Evolutionary conservation across 2,888 invertebrate species (phyloP).

Genomic region (Eristalinus aeneus): DNA sequence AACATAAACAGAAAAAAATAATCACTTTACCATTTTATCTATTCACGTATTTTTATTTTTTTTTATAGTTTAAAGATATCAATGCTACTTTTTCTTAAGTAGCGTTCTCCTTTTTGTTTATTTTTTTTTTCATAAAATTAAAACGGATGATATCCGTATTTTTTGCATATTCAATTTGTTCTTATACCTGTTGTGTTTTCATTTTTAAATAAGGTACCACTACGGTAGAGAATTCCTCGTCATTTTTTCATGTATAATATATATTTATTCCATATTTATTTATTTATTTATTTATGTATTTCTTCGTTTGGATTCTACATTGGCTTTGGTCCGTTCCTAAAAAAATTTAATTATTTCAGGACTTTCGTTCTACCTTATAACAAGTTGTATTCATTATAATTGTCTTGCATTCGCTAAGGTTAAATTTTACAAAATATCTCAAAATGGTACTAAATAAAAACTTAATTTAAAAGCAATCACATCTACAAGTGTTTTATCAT

Average conservation of each 20-base stretch:
- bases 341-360: constrained; percentile 61
- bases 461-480: constrained; percentile 48
- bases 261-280: constrained; percentile 33
- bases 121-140: constrained; percentile 11
- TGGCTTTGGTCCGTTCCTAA: constrained; percentile 71
- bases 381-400: constrained; percentile 60
- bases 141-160: constrained; percentile 37
- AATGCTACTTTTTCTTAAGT: background rate
- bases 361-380: constrained; percentile 64
- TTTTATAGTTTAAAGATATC: background rate
- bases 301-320: constrained; percentile 56
- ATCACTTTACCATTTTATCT: constrained; percentile 34
- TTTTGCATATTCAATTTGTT: constrained; percentile 7
- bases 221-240: constrained; percentile 39
- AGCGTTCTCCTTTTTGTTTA: background rate
- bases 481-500: constrained; percentile 46
- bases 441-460: constrained; percentile 16
- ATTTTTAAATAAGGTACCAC: constrained; percentile 55
- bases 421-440: constrained; percentile 27
- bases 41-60: constrained; percentile 21
- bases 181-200: constrained; percentile 49
- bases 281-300: too few species aligned
- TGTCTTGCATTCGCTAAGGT: constrained; percentile 68
- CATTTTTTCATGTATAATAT: constrained; percentile 35
- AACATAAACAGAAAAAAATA: background rate